Percentiles rank a stretch among this genome's conserved stretches.
Evolutionary conservation across 2,888 invertebrate genomes (phyloP).

Genomic region (Sialis lutaria): DNA sequence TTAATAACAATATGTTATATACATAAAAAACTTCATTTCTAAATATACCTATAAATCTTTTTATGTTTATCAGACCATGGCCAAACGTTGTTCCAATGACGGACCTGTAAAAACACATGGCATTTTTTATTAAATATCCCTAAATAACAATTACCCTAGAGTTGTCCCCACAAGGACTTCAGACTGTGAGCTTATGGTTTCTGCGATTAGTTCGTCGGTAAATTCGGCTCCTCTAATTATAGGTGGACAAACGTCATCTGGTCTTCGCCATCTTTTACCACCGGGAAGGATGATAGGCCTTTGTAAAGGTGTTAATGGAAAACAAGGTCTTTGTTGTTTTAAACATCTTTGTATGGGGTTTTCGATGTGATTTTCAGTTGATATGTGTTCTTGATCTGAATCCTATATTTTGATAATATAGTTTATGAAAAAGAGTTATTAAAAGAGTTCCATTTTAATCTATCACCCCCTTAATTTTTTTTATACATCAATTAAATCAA

Average conservation of each 20-base stretch:
- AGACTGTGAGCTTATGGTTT: constrained; percentile 68
- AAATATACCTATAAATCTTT: constrained; percentile 36
- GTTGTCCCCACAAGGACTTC: constrained; percentile 72
- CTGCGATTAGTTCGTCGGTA: constrained; percentile 76
- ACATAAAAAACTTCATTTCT: no score
- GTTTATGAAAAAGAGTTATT: no score
- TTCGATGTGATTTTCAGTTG: constrained; percentile 7
- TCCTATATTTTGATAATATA: constrained; percentile 2
- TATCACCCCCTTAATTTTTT: no score
- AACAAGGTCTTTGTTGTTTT: constrained; percentile 24
- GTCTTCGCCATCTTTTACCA: constrained; percentile 61
- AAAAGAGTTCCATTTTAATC: no score
- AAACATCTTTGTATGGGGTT: constrained; percentile 4
- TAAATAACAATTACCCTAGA: constrained; percentile 48
- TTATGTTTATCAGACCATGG: constrained; percentile 37
- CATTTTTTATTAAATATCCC: neutral
- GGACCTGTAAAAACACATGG: constrained; percentile 38
- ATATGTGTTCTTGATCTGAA: constrained; percentile 5
- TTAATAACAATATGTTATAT: no score
- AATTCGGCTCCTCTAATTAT: constrained; percentile 29
- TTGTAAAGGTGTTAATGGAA: constrained; percentile 41
- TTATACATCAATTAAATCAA: no score
- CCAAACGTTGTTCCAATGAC: constrained; percentile 42
- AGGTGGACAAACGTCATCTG: constrained; percentile 48
- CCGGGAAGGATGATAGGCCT: constrained; percentile 60